phyloP scores from a whole-genome alignment of 2,888 invertebrate species.

The Acrobasis repandana region DNA sequence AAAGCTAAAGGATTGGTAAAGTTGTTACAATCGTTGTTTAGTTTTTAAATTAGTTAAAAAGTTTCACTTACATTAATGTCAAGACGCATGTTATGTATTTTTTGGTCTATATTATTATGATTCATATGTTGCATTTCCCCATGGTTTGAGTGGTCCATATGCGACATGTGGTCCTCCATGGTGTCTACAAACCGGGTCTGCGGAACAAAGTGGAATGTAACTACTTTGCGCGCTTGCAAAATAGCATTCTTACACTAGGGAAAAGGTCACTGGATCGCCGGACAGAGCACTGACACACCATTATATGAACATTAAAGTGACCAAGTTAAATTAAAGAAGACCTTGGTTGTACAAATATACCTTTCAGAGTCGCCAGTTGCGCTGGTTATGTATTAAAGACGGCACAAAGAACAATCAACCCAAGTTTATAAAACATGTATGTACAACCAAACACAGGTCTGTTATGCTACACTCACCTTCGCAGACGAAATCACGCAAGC shows the following conservation, averaged over 20 bases:
- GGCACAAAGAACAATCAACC: slow-evolving; percentile 26
- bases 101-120: slow-evolving; percentile 39
- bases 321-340: neutral
- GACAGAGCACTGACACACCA: neutral
- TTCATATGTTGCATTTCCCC: slow-evolving; percentile 38
- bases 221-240: neutral
- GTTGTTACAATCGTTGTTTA: no score
- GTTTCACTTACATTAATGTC: slow-evolving; percentile 40
- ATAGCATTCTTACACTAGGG: slow-evolving; percentile 1
- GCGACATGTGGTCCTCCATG: slow-evolving; percentile 38
- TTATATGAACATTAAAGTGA: neutral
- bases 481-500: slow-evolving; percentile 16
- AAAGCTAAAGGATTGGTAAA: no score
- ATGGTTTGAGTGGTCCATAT: slow-evolving; percentile 49
- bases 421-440: slow-evolving; percentile 33
- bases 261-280: slow-evolving; percentile 10
- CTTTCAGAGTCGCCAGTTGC: neutral
- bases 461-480: slow-evolving; percentile 19
- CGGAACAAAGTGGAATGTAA: neutral
- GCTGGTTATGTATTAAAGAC: slow-evolving; percentile 35
- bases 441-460: slow-evolving; percentile 30
- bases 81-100: slow-evolving; percentile 43
- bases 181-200: neutral
- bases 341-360: slow-evolving; percentile 2
- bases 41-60: neutral